Percentiles rank a stretch among this genome's conserved stretches.
These are phyloP conservation scores for Pedetes capensis DNA, from an alignment of 2,113 vertebrate species.

Conservation along the genomic window DNA sequence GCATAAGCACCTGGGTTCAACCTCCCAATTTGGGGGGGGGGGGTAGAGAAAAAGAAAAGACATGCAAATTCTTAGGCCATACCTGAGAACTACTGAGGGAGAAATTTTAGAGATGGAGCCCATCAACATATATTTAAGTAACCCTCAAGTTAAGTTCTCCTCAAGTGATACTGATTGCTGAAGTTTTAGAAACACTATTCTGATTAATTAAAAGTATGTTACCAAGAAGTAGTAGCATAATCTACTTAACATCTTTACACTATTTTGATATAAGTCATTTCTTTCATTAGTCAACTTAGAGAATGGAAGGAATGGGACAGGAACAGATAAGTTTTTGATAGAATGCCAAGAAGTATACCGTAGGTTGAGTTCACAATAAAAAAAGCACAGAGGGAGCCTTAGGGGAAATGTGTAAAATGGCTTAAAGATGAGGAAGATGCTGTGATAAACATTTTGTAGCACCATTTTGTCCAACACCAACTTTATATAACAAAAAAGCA, in stretches of 20 bases:
- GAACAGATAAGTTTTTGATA: not conserved
- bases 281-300: not conserved
- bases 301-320: not conserved
- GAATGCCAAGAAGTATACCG: not conserved
- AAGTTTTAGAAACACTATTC: not conserved
- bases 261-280: not conserved
- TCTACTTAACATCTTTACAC: not conserved
- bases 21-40: too few relatives aligned
- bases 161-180: not conserved
- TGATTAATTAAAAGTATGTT: not conserved
- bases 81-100: not conserved
- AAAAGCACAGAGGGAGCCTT: not conserved
- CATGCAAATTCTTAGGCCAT: not conserved
- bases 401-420: not conserved
- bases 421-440: not conserved
- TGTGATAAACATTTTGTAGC: not conserved
- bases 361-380: not conserved
- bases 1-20: too few relatives aligned
- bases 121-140: not conserved
- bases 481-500: not conserved
- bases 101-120: not conserved
- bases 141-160: not conserved
- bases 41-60: too few relatives aligned
- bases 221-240: not conserved
- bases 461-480: not conserved